These are phyloP conservation scores for Drosophila auraria DNA, from an alignment of 1,140 invertebrate species.

Conservation along the genomic window DNA sequence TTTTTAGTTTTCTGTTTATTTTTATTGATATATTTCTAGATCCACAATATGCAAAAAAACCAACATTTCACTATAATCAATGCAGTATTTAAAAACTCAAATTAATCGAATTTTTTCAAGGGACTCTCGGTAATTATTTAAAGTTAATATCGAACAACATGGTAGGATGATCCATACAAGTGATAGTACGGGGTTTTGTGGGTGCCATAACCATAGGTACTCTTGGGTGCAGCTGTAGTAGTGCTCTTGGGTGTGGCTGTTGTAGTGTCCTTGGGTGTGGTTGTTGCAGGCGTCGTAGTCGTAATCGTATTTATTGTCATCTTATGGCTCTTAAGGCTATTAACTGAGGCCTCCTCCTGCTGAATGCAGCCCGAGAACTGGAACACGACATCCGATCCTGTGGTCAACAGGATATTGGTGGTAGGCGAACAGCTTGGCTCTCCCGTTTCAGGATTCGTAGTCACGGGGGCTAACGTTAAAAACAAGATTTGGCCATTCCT, in stretches of 20 bases:
- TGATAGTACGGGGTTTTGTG: conserved; percentile 1
- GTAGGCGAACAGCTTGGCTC: conserved; percentile 4
- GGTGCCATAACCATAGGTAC: not conserved
- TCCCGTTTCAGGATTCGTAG: not conserved
- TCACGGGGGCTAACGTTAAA: not conserved
- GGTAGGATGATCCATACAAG: conserved; percentile 6
- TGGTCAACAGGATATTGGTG: conserved; percentile 19
- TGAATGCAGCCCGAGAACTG: conserved; percentile 25
- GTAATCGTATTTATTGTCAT: not conserved
- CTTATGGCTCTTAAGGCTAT: not conserved
- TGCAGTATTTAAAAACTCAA: not conserved
- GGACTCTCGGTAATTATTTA: not conserved
- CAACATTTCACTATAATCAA: too few species aligned
- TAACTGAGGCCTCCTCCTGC: not conserved
- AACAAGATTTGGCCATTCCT: not conserved
- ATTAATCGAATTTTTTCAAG: not conserved
- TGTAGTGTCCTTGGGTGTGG: not conserved
- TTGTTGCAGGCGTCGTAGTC: not conserved
- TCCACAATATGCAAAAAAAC: too few species aligned
- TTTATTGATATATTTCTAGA: not conserved
- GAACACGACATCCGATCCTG: conserved; percentile 5
- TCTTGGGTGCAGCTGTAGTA: not conserved
- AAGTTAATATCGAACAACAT: not conserved
- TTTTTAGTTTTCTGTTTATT: not conserved
- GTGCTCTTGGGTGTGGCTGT: not conserved